Conservation (phyloP, 2,113 vertebrate genomes). For the Tachysurus vachellii region DNA sequence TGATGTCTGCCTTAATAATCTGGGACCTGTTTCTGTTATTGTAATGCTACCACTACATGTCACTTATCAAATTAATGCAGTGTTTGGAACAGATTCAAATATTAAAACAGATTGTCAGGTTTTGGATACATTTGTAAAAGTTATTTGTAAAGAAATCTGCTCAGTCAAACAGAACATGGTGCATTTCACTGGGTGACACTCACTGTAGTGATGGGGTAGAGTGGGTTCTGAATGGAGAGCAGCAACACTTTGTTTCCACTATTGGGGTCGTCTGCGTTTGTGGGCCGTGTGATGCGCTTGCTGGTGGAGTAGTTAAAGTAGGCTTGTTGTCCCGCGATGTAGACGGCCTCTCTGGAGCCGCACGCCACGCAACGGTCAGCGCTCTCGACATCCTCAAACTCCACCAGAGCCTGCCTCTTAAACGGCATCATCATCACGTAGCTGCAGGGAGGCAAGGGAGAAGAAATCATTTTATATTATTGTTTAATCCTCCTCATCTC, state of each 20-base stretch:
- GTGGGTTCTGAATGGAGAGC: slow-evolving; percentile 90
- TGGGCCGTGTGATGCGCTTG: slow-evolving; percentile 90
- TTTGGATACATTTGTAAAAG: neutral
- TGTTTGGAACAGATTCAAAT: neutral
- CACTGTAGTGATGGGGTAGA: slow-evolving; percentile 95
- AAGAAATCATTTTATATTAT: neutral
- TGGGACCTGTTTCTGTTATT: neutral
- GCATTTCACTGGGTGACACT: neutral
- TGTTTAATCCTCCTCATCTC: neutral
- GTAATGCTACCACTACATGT: neutral
- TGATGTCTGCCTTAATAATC: neutral
- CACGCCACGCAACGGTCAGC: slow-evolving; percentile 85
- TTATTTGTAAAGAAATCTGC: neutral
- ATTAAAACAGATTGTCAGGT: neutral
- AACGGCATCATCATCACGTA: slow-evolving; percentile 99
- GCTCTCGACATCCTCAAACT: slow-evolving; percentile 86
- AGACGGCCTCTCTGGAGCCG: slow-evolving; percentile 80
- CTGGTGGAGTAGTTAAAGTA: slow-evolving; percentile 98
- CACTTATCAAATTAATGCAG: neutral
- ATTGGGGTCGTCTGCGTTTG: slow-evolving; percentile 85
- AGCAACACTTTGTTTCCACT: slow-evolving; percentile 92
- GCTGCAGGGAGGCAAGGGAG: slow-evolving; percentile 61
- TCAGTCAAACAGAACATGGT: neutral
- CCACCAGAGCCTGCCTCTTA: slow-evolving; percentile 91
- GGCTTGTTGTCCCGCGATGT: slow-evolving; percentile 88